phyloP scores from a whole-genome alignment of 1,140 invertebrate genomes.

The Lineus longissimus region DNA sequence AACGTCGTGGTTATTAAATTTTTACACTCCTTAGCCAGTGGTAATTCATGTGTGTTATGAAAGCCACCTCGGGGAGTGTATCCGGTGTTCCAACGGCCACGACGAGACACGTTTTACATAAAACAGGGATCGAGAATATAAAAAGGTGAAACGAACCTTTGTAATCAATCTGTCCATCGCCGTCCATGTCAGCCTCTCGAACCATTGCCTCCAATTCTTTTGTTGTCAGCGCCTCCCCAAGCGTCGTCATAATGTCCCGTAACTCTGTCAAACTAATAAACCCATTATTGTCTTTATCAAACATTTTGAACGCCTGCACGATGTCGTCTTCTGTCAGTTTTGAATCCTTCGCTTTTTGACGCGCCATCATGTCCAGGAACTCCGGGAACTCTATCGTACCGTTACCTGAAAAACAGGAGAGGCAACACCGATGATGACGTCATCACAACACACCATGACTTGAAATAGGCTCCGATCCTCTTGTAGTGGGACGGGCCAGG shows the following conservation, averaged over 20 bases:
- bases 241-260: not conserved
- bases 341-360: not conserved
- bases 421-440: too few relatives aligned
- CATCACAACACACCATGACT: too few relatives aligned
- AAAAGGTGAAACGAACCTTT: too few relatives aligned
- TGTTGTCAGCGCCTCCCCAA: not conserved
- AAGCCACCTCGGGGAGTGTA: too few relatives aligned
- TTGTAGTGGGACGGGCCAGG: too few relatives aligned
- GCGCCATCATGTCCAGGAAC: slow-evolving; percentile 4
- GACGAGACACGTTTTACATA: too few relatives aligned
- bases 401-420: not conserved
- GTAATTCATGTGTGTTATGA: too few relatives aligned
- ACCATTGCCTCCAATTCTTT: slow-evolving; percentile 5
- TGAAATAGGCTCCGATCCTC: too few relatives aligned
- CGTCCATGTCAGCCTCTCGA: not conserved
- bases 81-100: too few relatives aligned
- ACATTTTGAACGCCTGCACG: not conserved
- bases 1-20: too few relatives aligned
- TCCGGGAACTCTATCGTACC: slow-evolving; percentile 4
- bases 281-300: slow-evolving; percentile 6
- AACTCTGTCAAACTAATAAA: not conserved
- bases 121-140: too few relatives aligned
- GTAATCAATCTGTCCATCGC: not conserved
- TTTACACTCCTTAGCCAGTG: too few relatives aligned
- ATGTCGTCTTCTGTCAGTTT: not conserved